A percentile compares a stretch with the other conserved stretches of the same genome.
Conservation (phyloP, 2,113 vertebrate genomes). For the Parus major region DNA sequence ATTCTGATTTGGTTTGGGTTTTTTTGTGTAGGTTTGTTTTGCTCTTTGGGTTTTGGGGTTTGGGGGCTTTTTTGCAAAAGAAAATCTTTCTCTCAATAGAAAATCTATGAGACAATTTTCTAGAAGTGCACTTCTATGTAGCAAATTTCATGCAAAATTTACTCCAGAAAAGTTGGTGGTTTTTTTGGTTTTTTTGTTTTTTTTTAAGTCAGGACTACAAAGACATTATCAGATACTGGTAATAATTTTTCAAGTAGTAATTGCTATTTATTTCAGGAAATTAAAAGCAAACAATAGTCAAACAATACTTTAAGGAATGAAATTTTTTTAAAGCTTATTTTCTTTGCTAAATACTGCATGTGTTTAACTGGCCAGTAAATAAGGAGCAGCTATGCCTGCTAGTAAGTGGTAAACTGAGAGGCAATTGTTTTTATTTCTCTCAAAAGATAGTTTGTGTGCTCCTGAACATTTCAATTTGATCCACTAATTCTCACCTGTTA, state of each 20-base stretch:
- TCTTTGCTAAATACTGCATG: constrained; percentile 17
- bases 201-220: not conserved
- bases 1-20: not conserved
- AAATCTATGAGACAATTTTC: not conserved
- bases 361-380: not conserved
- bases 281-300: not conserved
- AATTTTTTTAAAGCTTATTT: not conserved
- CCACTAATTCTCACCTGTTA: constrained; percentile 56
- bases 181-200: not conserved
- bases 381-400: not conserved
- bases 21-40: not conserved
- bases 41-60: not conserved
- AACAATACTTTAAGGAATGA: not conserved
- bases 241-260: not conserved
- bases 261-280: not conserved
- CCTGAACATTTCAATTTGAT: constrained; percentile 37
- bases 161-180: not conserved
- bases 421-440: constrained; percentile 44
- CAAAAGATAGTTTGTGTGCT: constrained; percentile 10
- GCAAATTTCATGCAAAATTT: not conserved
- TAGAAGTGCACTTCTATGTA: not conserved
- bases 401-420: not conserved
- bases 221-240: not conserved
- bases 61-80: rapidly evolving
- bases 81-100: not conserved